Evolutionary conservation across 2,113 vertebrate genomes (phyloP), one percentile per base, ranked within the genome.

Genomic region (Hoplias malabaricus): DNA sequence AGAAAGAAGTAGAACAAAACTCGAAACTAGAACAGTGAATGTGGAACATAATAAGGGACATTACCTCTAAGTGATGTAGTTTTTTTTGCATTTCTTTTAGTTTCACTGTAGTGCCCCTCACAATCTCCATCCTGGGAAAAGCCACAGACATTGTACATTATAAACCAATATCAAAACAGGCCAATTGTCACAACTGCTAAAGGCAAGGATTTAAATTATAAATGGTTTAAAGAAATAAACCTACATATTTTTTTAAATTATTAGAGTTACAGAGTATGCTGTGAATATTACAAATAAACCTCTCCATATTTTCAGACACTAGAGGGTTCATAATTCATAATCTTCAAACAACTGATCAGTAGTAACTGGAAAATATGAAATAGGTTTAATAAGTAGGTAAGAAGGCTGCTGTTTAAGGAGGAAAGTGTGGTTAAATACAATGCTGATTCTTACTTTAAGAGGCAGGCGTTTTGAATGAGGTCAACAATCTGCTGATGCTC

Each of bases 401-500:
- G 3, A 46, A 53, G 50, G 2, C n/a, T 53, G 13, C 8, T 8
- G 19, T 1, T 53, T 23, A 53, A 23, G 50, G 7, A 23, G 50
- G 6, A 21, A 53, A 23, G 23, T 56, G 7, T 33, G 29, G 61
- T 33, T 43, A 21, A 4, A 38, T 34, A 36, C 48, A 27, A 36
- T 42, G 21, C 33, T 59, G 7, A 48, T 8, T 31, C 84, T 82
- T 90, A 96, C 95, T 88, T 94, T 80, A 96, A 67, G 5, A 82
- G 69, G 75, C 92, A 93, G 80, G 93, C 90, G 0, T 91, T 88
- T 80, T 89, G 90, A 82, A 96, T 92, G 80, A 94, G 79, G 75
- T 93, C 88, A 31, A 94, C 93, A 1, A 94, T 91, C 46, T 94
- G 90, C 84, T 91, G 92, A 88, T 93, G 92, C 0, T 76, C 85